phyloP scores from a whole-genome alignment of 2,113 vertebrate species.

The Rhinopomastus cyanomelas region DNA sequence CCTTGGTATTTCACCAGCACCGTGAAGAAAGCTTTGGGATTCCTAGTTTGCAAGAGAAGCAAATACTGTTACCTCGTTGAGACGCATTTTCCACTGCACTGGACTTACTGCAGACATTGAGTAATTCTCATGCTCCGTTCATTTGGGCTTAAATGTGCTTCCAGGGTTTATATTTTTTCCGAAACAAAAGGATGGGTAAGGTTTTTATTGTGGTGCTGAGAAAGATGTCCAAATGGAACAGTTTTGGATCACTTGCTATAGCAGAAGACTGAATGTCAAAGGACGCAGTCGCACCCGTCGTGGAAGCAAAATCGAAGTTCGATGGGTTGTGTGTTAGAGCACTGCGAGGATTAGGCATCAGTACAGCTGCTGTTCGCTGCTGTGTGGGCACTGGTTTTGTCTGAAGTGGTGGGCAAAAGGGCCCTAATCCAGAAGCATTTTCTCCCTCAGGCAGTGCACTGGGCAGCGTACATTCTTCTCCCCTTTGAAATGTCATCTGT shows the following conservation, averaged over 20 bases:
- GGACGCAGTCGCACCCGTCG: neutral
- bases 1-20: neutral
- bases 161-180: neutral
- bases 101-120: neutral
- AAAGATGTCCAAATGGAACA: neutral
- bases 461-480: neutral
- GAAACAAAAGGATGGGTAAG: neutral
- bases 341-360: neutral
- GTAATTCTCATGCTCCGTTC: too few species aligned
- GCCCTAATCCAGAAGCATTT: neutral
- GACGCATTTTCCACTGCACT: neutral
- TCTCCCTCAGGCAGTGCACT: neutral
- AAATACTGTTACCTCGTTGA: neutral
- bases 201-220: neutral
- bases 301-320: neutral
- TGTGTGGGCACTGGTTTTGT: neutral
- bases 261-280: neutral
- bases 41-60: neutral
- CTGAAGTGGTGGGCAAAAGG: neutral
- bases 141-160: neutral
- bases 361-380: rapidly evolving
- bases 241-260: neutral
- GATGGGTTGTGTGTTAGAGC: neutral
- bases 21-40: neutral
- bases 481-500: neutral